Evolutionary conservation across 2,113 vertebrate species (phyloP).

Genomic region (Mugil cephalus): DNA sequence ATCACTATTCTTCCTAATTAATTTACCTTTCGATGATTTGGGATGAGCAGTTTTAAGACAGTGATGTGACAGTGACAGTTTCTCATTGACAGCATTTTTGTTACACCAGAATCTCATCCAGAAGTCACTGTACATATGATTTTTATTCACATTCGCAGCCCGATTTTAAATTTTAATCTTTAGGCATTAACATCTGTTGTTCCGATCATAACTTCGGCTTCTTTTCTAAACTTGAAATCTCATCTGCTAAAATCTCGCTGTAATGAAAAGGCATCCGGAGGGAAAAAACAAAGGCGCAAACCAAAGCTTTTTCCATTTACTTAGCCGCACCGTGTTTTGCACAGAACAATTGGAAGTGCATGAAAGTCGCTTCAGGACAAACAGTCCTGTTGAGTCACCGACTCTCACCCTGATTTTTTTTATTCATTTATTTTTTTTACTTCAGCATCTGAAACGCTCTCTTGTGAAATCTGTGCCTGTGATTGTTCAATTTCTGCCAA

Average conservation of each 20-base stretch:
- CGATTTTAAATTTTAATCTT: no score
- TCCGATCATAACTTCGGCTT: no score
- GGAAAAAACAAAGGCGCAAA: constrained; percentile 10
- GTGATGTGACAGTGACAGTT: no score
- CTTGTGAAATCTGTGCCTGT: constrained; percentile 19
- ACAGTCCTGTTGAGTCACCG: constrained; percentile 51
- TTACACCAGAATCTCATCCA: no score
- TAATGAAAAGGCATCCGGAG: constrained; percentile 12
- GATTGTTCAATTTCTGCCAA: constrained; percentile 21
- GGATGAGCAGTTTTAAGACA: no score
- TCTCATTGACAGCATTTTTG: no score
- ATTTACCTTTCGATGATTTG: no score
- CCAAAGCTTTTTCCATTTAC: constrained; percentile 26
- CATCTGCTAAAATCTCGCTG: neutral
- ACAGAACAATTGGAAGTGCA: constrained; percentile 49
- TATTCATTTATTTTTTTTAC: constrained; percentile 41
- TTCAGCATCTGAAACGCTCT: constrained; percentile 20
- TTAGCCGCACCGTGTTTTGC: constrained; percentile 19
- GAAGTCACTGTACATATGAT: no score
- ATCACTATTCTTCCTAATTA: no score
- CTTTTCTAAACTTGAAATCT: no score
- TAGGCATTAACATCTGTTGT: no score
- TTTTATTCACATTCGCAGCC: no score
- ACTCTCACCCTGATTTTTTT: constrained; percentile 38
- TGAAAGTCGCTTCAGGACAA: constrained; percentile 40